Conservation (phyloP, 2,113 vertebrate genomes). For the Burhinus oedicnemus region DNA sequence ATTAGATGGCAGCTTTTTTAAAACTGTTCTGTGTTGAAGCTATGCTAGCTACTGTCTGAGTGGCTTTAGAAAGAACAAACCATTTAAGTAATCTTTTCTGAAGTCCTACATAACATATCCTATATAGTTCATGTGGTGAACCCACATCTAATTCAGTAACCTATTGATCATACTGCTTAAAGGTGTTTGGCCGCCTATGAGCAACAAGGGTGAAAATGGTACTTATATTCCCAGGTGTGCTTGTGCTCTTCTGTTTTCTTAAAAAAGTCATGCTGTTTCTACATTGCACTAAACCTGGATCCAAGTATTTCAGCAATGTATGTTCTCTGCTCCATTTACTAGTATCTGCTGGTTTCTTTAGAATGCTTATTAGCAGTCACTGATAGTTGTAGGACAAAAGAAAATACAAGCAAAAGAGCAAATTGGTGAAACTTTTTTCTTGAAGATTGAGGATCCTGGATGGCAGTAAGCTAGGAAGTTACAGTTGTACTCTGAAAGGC, state of each 20-base stretch:
- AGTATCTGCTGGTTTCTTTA: background rate
- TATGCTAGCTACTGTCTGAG: background rate
- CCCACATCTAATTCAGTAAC: background rate
- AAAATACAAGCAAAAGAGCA: background rate
- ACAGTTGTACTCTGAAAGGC: slow-evolving; percentile 67
- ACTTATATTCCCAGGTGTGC: background rate
- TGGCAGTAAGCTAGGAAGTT: slow-evolving; percentile 60
- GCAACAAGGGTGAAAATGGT: background rate
- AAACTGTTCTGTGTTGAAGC: background rate
- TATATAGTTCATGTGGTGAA: background rate
- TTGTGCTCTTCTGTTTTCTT: background rate
- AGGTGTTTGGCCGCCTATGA: background rate
- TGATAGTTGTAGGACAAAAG: background rate
- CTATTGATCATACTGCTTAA: background rate
- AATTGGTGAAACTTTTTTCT: background rate
- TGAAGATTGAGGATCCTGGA: slow-evolving; percentile 58
- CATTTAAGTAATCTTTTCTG: background rate
- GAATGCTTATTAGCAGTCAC: background rate
- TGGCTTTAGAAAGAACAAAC: background rate
- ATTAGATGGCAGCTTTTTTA: background rate
- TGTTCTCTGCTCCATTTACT: background rate
- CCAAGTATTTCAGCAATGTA: background rate
- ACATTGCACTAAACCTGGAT: background rate
- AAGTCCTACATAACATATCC: accelerated
- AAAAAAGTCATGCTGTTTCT: background rate